A percentile compares a stretch with the other conserved stretches of the same genome.
Evolutionary conservation across 1,140 invertebrate genomes (phyloP).

Genomic region (Drosophila persimilis): DNA sequence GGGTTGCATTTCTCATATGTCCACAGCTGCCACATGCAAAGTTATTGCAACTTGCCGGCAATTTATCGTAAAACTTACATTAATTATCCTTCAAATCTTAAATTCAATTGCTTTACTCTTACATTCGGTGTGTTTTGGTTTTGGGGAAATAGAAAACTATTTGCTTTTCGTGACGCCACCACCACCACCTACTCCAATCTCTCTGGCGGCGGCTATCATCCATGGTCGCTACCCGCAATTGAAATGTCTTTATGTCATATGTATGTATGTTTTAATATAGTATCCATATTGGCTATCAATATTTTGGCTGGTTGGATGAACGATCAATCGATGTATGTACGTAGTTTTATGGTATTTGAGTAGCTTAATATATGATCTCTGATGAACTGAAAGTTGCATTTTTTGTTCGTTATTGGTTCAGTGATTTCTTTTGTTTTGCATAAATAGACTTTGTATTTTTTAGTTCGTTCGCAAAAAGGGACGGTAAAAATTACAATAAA

Average conservation of each 20-base stretch:
- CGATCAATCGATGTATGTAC: slow-evolving; percentile 56
- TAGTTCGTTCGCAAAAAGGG: slow-evolving; percentile 75
- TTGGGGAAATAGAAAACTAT: slow-evolving; percentile 76
- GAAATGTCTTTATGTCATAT: slow-evolving; percentile 53
- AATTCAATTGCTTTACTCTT: slow-evolving; percentile 72
- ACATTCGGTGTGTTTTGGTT: slow-evolving; percentile 19
- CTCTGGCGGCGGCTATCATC: slow-evolving; percentile 14
- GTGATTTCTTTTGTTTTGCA: slow-evolving; percentile 53
- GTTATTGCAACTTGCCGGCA: slow-evolving; percentile 36
- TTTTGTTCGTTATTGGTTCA: slow-evolving; percentile 58
- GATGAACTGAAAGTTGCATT: slow-evolving; percentile 44
- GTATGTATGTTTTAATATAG: slow-evolving; percentile 39
- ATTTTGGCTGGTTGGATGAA: slow-evolving; percentile 63
- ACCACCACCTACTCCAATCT: slow-evolving; percentile 1
- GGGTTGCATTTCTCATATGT: slow-evolving; percentile 63
- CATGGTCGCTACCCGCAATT: slow-evolving; percentile 53
- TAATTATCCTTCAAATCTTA: slow-evolving; percentile 73
- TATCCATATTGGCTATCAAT: slow-evolving; percentile 72
- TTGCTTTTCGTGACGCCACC: slow-evolving; percentile 38
- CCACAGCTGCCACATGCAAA: slow-evolving; percentile 44
- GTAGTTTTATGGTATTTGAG: slow-evolving; percentile 7
- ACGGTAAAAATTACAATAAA: slow-evolving; percentile 83
- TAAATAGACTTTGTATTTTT: slow-evolving; percentile 73
- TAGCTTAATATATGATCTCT: slow-evolving; percentile 21
- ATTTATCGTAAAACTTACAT: slow-evolving; percentile 72